Base-by-base conservation (phyloP, 2,797 vertebrate genomes). In the Syngnathus rostellatus region DNA sequence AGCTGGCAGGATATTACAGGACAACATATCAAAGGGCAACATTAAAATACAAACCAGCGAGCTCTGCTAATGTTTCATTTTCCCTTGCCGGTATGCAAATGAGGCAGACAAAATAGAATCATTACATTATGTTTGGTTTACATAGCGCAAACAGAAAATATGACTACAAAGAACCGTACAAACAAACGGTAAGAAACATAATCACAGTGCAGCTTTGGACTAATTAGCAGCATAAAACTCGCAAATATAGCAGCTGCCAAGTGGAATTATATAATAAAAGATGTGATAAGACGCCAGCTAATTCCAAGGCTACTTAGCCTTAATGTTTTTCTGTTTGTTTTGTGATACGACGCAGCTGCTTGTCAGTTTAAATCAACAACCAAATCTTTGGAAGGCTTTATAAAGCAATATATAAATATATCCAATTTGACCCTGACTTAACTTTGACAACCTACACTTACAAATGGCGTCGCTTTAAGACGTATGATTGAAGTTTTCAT, bases 61-160 rank as follows among this genome's bases (percentile, higher is more conserved):
- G 63, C 70, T 65, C 58, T 79, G 68, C 51, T 71, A 62, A 76
- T 81, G 71, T 74, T 77, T 71, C 73, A 74, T 83, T 84, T 83
- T 72, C 77, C 83, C 31, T 62, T 80, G 73, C 72, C 73, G 77
- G 75, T 77, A 86, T 85, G 81, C 77, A 86, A 84, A 88, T 85
- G 8, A 1, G 19, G 67, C 45, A 54, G 53, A 69, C 23, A 74
- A 74, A 67, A 70, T 68, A 70, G 68, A 25, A 71, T 88, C 76
- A 86, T 87, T 82, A 86, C 83, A 78, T 81, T 86, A 82, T 76
- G 76, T 79, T 86, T 85, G 77, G 75, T 81, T 76, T 78, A 80
- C 75, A 75, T 73, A 76, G 76, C 48, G 64, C 62, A 64, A 40
- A 76, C 57, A 67, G n/a, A 70, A 73, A 69, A 75, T 57, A 60